Conservation (phyloP, 2,888 invertebrate genomes). For the Herminia tarsipennalis region DNA sequence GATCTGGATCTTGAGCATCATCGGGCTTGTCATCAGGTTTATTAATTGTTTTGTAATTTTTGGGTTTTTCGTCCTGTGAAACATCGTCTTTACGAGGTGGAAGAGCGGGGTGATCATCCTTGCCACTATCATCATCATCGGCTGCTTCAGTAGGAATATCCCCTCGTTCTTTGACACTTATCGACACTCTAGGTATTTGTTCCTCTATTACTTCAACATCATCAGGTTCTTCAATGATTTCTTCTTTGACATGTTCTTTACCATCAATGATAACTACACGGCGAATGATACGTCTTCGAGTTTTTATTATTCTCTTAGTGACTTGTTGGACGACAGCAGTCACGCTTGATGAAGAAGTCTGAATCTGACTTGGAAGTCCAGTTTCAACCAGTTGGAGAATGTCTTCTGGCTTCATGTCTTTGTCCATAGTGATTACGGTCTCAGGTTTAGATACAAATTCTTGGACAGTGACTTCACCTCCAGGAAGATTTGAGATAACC, state of each 20-base stretch:
- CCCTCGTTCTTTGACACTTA: conserved; percentile 87
- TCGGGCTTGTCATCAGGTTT: conserved; percentile 26
- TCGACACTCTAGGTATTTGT: conserved; percentile 89
- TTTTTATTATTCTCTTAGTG: conserved; percentile 90
- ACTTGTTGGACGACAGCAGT: conserved; percentile 93
- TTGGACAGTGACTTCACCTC: conserved; percentile 87
- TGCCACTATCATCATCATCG: conserved; percentile 59
- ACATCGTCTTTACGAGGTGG: conserved; percentile 40
- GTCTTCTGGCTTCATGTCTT: conserved; percentile 82
- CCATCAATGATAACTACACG: conserved; percentile 92
- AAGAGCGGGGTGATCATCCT: conserved; percentile 47
- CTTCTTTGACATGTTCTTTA: conserved; percentile 93
- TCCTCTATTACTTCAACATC: conserved; percentile 90
- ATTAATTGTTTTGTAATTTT: conserved; percentile 30
- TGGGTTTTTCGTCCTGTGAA: conserved; percentile 7
- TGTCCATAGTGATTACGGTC: conserved; percentile 84
- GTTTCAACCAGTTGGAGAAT: conserved; percentile 73
- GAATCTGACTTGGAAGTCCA: conserved; percentile 72
- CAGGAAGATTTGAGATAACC: conserved; percentile 87
- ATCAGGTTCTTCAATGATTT: conserved; percentile 94
- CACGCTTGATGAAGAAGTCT: conserved; percentile 89
- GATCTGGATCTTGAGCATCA: conserved; percentile 26
- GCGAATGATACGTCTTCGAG: conserved; percentile 90
- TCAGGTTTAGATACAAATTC: conserved; percentile 88
- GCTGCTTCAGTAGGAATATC: conserved; percentile 67